phyloP scores from a whole-genome alignment of 2,888 invertebrate species.

The Philonicus albiceps region DNA sequence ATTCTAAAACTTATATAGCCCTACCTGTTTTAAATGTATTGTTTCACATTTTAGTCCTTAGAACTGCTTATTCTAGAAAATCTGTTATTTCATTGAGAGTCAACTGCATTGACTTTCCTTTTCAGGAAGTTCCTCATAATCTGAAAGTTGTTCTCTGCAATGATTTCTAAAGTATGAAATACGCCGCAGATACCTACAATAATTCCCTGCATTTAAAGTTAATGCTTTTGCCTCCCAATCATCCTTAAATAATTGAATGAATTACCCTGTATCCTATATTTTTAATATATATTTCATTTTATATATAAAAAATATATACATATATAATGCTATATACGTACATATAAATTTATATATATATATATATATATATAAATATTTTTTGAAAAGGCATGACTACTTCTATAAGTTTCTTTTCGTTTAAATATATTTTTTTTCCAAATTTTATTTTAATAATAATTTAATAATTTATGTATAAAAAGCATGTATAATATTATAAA shows the following conservation, averaged over 20 bases:
- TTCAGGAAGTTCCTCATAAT: not conserved
- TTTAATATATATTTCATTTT: slow-evolving; percentile 48
- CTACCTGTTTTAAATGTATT: slow-evolving; percentile 42
- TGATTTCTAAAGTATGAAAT: not conserved
- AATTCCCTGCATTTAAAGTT: not conserved
- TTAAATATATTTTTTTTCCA: slow-evolving; percentile 38
- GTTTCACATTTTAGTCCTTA: slow-evolving; percentile 11
- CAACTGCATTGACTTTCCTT: slow-evolving; percentile 8
- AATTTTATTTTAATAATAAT: slow-evolving; percentile 38
- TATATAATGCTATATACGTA: slow-evolving; percentile 42
- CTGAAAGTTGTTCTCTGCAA: not conserved
- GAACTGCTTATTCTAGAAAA: slow-evolving; percentile 37
- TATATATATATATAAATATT: slow-evolving; percentile 45
- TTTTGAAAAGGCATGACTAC: slow-evolving; percentile 48
- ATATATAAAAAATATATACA: slow-evolving; percentile 41
- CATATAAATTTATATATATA: slow-evolving; percentile 45
- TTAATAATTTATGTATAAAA: slow-evolving; percentile 46
- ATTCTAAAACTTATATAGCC: slow-evolving; percentile 20
- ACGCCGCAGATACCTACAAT: not conserved
- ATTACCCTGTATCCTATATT: slow-evolving; percentile 90
- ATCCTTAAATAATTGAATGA: slow-evolving; percentile 83
- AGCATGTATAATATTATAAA: slow-evolving; percentile 49
- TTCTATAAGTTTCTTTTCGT: slow-evolving; percentile 26
- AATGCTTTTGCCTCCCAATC: slow-evolving; percentile 14
- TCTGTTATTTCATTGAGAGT: slow-evolving; percentile 13